Base-by-base conservation (phyloP, 2,888 invertebrate genomes). In the Stenodera caucasica region DNA sequence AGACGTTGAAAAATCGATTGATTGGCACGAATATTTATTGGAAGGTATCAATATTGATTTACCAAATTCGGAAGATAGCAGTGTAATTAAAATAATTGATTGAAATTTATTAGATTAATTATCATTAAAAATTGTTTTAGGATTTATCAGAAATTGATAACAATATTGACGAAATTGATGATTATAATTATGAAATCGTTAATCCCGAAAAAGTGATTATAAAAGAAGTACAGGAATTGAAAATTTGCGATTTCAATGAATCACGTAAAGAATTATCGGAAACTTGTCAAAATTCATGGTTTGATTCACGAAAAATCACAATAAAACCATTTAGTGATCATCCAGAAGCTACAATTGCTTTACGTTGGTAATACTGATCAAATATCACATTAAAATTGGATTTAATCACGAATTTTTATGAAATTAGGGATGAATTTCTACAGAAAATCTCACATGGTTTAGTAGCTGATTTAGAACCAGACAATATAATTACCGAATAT, bases 1-100 rank as follows among this genome's bases (percentile, higher is more conserved):
- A 9, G 74, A 75, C 18, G 69, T 72, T n/a, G 77, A 77, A 6
- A 81, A 82, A 60, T 77, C 78, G 50, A 81, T 83, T 37, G 80
- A 84, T 67, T 84, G 84, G 84, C 79, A 72, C 1, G 74, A 77
- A 29, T 83, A 83, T 73, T 75, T 84, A 32, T 80, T 75, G 49
- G 83, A 83, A 60, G 83, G 81, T 1, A 77, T 82, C 55, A 74
- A 74, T 51, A 49, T 58, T 11, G 71, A 70, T 67, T 58, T 62
- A 11, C 72, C 71, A 4, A 61, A 65, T 60, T 69, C 64, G 55
- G 69, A 73, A 55, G 68, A 72, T 7, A 67, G 65, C 6, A 67
- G 67, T 65, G 73, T 72, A 58, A 67, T 69, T 65, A 21, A 5
- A 3, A 26, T 26, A 26, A 26, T 26, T 26, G 3, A 26, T 7